phyloP scores from a whole-genome alignment of 2,888 invertebrate species.

The Idaea aversata region DNA sequence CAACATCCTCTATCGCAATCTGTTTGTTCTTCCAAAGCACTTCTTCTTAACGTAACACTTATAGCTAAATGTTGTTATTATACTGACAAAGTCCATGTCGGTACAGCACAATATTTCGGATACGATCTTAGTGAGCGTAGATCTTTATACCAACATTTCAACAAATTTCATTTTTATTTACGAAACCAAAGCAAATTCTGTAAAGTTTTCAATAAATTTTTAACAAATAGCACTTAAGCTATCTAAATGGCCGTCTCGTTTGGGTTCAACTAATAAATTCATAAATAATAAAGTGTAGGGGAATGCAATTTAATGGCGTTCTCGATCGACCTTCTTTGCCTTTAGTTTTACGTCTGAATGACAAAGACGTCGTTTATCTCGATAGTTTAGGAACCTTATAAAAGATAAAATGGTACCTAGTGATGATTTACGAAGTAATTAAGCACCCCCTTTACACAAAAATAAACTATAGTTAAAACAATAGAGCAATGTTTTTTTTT shows the following conservation, averaged over 20 bases:
- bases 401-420: neutral
- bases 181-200: constrained; percentile 7
- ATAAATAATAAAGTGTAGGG: constrained; percentile 38
- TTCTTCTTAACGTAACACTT: no score
- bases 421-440: constrained; percentile 19
- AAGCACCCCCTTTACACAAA: constrained; percentile 15
- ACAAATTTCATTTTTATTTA: neutral
- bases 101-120: no score
- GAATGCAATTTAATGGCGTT: constrained; percentile 26
- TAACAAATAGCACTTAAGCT: constrained; percentile 23
- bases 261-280: constrained; percentile 43
- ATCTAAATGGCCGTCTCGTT: constrained; percentile 53
- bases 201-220: constrained; percentile 20
- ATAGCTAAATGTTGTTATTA: no score
- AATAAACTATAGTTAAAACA: neutral
- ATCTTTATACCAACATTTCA: no score
- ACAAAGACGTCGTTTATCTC: neutral
- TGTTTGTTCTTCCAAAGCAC: no score
- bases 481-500: no score
- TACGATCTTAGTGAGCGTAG: no score
- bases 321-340: constrained; percentile 29
- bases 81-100: no score
- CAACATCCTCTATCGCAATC: no score
- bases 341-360: neutral
- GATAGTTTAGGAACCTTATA: neutral